Evolutionary conservation across 1,140 invertebrate species (phyloP).

Genomic region (Drosophila hydei): DNA sequence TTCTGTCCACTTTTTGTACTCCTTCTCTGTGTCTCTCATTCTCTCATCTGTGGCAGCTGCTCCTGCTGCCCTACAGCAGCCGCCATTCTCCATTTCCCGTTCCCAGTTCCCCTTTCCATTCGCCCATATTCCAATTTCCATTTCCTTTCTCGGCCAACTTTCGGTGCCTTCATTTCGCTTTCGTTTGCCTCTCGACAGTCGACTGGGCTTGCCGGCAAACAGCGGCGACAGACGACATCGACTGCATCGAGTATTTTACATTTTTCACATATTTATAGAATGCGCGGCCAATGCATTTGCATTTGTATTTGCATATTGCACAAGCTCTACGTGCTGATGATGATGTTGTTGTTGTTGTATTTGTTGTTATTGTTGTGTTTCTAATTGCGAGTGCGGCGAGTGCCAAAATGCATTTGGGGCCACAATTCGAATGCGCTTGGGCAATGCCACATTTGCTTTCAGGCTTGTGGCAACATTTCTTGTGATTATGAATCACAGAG

Average conservation of each 20-base stretch:
- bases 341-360: conserved; percentile 13
- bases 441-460: conserved; percentile 4
- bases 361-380: conserved; percentile 14
- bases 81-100: not conserved
- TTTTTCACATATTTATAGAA: conserved; percentile 72
- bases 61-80: conserved; percentile 34
- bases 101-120: not conserved
- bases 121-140: conserved; percentile 1
- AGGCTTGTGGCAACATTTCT: conserved; percentile 20
- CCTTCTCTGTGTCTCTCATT: not conserved
- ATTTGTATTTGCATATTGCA: conserved; percentile 34
- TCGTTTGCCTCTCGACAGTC: conserved; percentile 24
- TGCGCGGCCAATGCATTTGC: conserved; percentile 37
- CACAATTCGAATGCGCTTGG: conserved; percentile 24
- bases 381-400: conserved; percentile 35
- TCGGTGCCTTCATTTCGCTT: conserved; percentile 36
- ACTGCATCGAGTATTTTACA: conserved; percentile 53
- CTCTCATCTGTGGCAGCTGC: conserved; percentile 15
- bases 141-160: conserved; percentile 12
- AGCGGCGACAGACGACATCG: conserved; percentile 12
- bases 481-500: conserved; percentile 32
- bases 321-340: conserved; percentile 3
- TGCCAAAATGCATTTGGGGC: conserved; percentile 43
- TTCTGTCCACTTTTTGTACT: conserved; percentile 20
- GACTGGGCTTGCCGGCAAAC: conserved; percentile 1